Evolutionary conservation across 1,140 invertebrate species (phyloP), one percentile per base, ranked within the genome.

Genomic region (Dendrolimus punctatus): DNA sequence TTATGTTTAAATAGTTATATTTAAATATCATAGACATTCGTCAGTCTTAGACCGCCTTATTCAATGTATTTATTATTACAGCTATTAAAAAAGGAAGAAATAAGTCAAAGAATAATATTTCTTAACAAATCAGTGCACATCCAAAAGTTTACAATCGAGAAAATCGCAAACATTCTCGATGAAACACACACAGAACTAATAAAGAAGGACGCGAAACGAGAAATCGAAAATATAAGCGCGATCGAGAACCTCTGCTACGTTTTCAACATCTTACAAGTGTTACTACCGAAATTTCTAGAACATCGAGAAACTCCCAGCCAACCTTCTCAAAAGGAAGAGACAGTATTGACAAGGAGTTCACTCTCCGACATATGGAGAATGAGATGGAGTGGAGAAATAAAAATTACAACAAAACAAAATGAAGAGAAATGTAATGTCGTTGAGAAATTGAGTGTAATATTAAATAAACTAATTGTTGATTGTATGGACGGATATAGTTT

Each of bases 401-500:
- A 45, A 45, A n/a, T 45, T 0, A n/a, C 0, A 6, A 45, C 23
- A 2, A 8, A 45, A n/a, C n/a, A 45, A 9, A 40, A 39, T 3
- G 61, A 69, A 43, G 68, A 68, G 23, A 64, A 59, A 10, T 69
- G 70, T 39, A 23, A 23, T 23, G 47, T 66, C 38, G 51, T 76
- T 6, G 56, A 42, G 1, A 49, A 55, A 40, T 76, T 67, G 6
- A 68, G 66, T 49, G 68, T 75, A 5, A 54, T 79, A 9, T 62
- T 84, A 48, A 81, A 81, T 49, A 81, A 76, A 60, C 64, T 84
- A 6, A 68, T 80, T 5, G 72, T 80, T 0, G 49, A 65, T 40
- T 69, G 68, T 6, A 78, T 82, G 57, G 60, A 71, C 5, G 66
- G 67, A 0, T 85, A 80, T 38, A 80, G 77, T 55, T 66, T 85